Evolutionary conservation across 2,888 invertebrate genomes (phyloP), one percentile per base, ranked within the genome.

Genomic region (Corythucha ciliata): DNA sequence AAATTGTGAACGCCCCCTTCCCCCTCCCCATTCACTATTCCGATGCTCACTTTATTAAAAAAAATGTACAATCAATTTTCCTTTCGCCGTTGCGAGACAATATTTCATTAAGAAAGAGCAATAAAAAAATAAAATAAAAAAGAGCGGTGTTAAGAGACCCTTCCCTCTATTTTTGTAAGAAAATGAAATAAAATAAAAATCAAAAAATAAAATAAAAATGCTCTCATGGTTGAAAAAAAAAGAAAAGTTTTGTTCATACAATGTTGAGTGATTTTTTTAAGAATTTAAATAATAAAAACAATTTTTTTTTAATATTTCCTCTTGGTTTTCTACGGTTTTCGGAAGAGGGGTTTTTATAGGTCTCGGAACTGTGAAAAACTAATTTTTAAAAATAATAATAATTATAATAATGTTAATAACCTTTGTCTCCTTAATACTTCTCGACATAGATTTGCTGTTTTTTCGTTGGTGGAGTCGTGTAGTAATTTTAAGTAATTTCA

Each of bases 161-260:
- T 32, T 32, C 61, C 61, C 61, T 61, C 61, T 61, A 61, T 61
- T 61, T 61, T 61, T 61, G 59, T 61, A 61, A 51, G 52, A 54
- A 58, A 58, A 57, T 29, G 25, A 39, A 33, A 55, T 59, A 55
- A 57, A 55, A 52, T 53, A 60, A 55, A 57, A 55, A 52, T 53
- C 55, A 54, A 53, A 21, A 57, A 56, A 48, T 32, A 54, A 47
- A 45, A 41, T 47, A 50, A 50, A 54, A 47, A 46, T 56, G 54
- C 49, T 55, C 52, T 49, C 41, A 18, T 5, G 25, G 4, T 12
- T 12, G 21, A 32, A 45, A 45, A 45, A n/a, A n/a, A 18, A n/a
- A 18, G 16, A 12, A 39, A 42, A 44, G 20, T 33, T 39, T 54
- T 52, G 36, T 48, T 26, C 33, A 37, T 39, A 39, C 32, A 29